Percentiles rank a stretch among this genome's conserved stretches.
These are phyloP conservation scores for Drosophila watanabei DNA, from an alignment of 1,140 invertebrate species.

Conservation along the genomic window DNA sequence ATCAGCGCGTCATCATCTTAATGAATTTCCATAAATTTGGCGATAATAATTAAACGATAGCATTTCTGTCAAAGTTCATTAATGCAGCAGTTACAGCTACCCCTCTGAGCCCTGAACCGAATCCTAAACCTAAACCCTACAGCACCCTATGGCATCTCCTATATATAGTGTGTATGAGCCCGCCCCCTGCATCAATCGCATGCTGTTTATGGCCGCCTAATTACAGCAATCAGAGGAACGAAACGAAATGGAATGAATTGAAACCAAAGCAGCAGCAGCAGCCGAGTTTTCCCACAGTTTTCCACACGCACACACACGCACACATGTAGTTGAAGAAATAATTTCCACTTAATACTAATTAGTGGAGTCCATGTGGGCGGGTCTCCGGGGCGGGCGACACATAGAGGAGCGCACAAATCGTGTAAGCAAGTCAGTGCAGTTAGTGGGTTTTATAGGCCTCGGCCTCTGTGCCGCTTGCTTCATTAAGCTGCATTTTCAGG, in stretches of 20 bases:
- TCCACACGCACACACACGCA: slow-evolving; percentile 23
- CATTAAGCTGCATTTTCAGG: slow-evolving; percentile 77
- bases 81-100: slow-evolving; percentile 28
- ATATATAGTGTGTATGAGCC: neutral
- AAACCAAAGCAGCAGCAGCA: slow-evolving; percentile 27
- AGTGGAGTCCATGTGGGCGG: slow-evolving; percentile 56
- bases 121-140: neutral
- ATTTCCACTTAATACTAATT: slow-evolving; percentile 83
- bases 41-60: slow-evolving; percentile 75
- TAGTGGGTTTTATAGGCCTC: slow-evolving; percentile 78
- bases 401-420: slow-evolving; percentile 51
- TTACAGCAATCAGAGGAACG: slow-evolving; percentile 63
- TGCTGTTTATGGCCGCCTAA: slow-evolving; percentile 61
- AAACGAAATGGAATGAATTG: slow-evolving; percentile 52
- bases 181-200: slow-evolving; percentile 32
- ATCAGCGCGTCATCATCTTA: slow-evolving; percentile 62
- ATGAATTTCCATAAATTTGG: slow-evolving; percentile 80
- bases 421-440: slow-evolving; percentile 75
- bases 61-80: slow-evolving; percentile 69
- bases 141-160: slow-evolving; percentile 8
- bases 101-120: slow-evolving; percentile 1
- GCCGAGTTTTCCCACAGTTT: slow-evolving; percentile 64
- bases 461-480: slow-evolving; percentile 67
- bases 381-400: slow-evolving; percentile 1
- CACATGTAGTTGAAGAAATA: slow-evolving; percentile 74